Evolutionary conservation across 37 sponge, comb jelly and placozoan species (phyloP), one percentile per base, ranked within the genome.

Genomic region (Ianthella basta): DNA sequence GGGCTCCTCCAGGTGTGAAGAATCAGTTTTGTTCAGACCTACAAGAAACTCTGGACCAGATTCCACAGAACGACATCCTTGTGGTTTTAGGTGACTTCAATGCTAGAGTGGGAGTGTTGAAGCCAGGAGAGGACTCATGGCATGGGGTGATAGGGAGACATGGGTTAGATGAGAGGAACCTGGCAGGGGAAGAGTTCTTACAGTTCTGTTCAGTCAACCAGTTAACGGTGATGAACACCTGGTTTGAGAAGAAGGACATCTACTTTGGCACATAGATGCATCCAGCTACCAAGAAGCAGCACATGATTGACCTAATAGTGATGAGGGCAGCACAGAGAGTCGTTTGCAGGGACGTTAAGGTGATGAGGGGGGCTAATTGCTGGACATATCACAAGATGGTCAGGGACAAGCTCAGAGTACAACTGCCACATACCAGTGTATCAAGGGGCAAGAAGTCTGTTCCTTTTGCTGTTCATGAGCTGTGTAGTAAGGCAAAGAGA

Each of bases 151-250:
- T 70, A 39, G 6, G 88, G 75, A 36, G 82, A 10, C 83, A 33
- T 87, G 82, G 88, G 16, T 4, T 86, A 16, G 80, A 69, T 59
- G 80, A 86, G 27, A 86, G 63, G 66, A 86, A 86, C 54, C 50
- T 60, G 86, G 80, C 41, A 32, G 88, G 83, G 27, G 75, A 82
- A 60, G 83, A 70, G 44, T 73, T 82, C 60, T 35, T 82, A 44
- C 69, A 80, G 81, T 87, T 87, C 61, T 87, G 88, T 82, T 77
- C 83, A 0, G 10, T 57, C 30, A 87, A 87, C 63, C 75, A 87
- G 54, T 63, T 87, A 16, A 82, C 87, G 82, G 72, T 87, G 34
- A 87, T 80, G 87, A 87, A 81, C 66, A 82, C 88, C 2, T 87
- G 88, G n/a, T n/a, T n/a, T 83, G 82, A 82, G 36, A 14, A 82